Evolutionary conservation across 1,140 invertebrate species (phyloP), one percentile per base, ranked within the genome.

Genomic region (Antheraea pernyi): DNA sequence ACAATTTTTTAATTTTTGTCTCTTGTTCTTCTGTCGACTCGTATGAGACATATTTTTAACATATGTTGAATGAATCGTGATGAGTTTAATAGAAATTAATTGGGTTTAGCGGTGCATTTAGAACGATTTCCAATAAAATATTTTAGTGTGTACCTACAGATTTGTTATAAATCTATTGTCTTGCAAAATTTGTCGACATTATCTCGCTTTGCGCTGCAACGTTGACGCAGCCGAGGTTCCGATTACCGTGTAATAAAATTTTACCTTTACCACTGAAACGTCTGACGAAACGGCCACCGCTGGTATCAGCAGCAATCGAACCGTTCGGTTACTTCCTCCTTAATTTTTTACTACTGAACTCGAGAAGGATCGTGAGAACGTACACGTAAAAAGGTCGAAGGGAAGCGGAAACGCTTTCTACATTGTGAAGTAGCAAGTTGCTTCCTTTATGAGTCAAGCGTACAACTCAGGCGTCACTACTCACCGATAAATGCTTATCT

Each of bases 341-440:
- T 11, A 48, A 74, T 83, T 85, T 88, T 86, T 87, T 84, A 78
- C 75, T 62, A 63, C 69, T 63, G 7, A 48, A 75, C 80, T 79
- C 46, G 13, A 53, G 70, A 65, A 58, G 75, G 37, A 75, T 80
- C 86, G 85, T 90, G 89, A 86, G 85, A 91, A 80, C 64, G 71
- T 81, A 71, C 72, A 65, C 74, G 82, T 77, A 89, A 88, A 89
- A 88, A 85, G 72, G 66, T 80, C 79, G 76, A 80, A 82, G 74
- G 75, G 73, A 80, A 89, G 76, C 89, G 88, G 88, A 91, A 91
- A 88, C 80, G 76, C 66, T 78, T 67, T 81, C 77, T 77, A 74
- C 79, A 81, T 86, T 87, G 58, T 84, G 83, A 84, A 88, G 83
- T 84, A 84, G 82, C 76, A 69, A 77, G 76, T 85, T 83, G 80